A percentile compares a stretch with the other conserved stretches of the same genome.
phyloP scores from a whole-genome alignment of 2,113 vertebrate genomes.

The Pungitius pungitius region DNA sequence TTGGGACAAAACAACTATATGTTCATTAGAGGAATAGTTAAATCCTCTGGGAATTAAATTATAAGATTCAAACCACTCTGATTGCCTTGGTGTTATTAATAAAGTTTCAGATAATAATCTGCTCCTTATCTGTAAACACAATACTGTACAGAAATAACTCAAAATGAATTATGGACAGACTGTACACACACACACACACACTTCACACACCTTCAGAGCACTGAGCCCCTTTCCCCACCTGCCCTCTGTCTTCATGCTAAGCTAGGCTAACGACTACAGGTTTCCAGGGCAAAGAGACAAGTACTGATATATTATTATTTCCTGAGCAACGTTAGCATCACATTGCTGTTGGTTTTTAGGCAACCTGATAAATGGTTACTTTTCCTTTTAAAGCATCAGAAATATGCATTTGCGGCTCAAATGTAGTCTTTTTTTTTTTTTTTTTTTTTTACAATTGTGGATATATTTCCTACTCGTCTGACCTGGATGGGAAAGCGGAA shows the following conservation, averaged over 20 bases:
- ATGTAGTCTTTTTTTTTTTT: neutral
- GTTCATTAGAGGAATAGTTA: neutral
- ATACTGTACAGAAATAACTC: neutral
- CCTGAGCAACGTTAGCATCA: neutral
- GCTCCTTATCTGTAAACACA: neutral
- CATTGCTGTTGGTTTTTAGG: neutral
- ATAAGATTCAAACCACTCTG: neutral
- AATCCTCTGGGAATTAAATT: neutral
- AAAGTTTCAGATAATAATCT: neutral
- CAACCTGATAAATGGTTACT: neutral
- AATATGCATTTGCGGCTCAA: neutral
- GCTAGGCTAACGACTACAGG: neutral
- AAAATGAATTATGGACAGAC: neutral
- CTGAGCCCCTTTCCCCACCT: neutral
- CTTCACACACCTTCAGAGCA: neutral
- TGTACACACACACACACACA: no score
- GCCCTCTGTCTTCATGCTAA: neutral
- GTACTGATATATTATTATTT: neutral
- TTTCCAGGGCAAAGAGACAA: neutral
- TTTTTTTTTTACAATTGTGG: neutral
- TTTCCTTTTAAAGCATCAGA: neutral
- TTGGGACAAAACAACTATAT: neutral
- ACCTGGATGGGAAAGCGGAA: conserved; percentile 1
- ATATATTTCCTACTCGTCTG: neutral
- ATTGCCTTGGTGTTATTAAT: neutral